Conservation (phyloP, 2,113 vertebrate genomes). For the Salminus brasiliensis region DNA sequence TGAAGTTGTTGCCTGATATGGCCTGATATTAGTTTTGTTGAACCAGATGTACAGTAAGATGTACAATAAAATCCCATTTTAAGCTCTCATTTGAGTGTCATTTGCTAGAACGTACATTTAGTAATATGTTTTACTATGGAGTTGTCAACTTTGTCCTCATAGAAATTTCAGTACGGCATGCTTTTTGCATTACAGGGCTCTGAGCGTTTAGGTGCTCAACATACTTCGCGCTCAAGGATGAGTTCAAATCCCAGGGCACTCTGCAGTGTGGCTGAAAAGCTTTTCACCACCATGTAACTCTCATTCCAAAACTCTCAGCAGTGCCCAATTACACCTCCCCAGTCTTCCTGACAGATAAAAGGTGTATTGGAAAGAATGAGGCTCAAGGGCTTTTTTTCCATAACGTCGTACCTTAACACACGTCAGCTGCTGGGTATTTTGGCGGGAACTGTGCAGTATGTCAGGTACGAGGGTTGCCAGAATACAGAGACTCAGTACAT, state of each 20-base stretch:
- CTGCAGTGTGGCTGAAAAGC: neutral
- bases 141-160: no score
- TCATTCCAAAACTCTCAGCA: constrained; percentile 5
- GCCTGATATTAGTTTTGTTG: no score
- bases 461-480: constrained; percentile 23
- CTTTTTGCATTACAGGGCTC: neutral
- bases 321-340: constrained; percentile 12
- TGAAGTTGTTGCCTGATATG: no score
- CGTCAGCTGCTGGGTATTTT: constrained; percentile 27
- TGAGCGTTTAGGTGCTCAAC: neutral
- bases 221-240: constrained; percentile 51
- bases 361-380: constrained; percentile 41
- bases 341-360: constrained; percentile 51
- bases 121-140: no score
- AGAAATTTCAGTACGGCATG: neutral
- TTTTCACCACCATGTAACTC: neutral
- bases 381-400: constrained; percentile 33
- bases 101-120: no score
- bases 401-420: constrained; percentile 7
- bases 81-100: no score
- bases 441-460: constrained; percentile 16
- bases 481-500: neutral
- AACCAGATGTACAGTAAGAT: no score
- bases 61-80: no score
- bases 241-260: neutral